Base-by-base conservation (phyloP, 2,113 vertebrate species). In the Myotis brandtii region DNA sequence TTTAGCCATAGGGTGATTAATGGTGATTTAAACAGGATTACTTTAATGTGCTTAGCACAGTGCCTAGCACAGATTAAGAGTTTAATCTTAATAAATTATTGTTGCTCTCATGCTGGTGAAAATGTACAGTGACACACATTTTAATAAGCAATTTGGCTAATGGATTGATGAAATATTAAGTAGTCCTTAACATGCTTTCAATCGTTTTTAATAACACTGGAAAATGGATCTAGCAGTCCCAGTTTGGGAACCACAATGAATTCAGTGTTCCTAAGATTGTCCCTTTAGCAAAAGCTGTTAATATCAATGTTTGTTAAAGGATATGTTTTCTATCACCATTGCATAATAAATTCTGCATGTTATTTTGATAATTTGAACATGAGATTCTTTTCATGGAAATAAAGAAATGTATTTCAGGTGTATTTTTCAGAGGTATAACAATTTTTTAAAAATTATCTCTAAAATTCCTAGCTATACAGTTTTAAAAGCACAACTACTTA, bases 291-390 rank as follows among this genome's bases (percentile, higher is more conserved):
- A 85, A 88, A 32, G 9, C 9, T 32, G 3, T 30, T 48, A 34
- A 59, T 30, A 59, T 59, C 0, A 64, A 23, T 43, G 16, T 32
- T 86, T 37, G 21, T 50, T 62, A 86, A 84, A 86, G 23, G 11
- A 25, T 25, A 66, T 37, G 12, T 80, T 93, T 80, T 27, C 59
- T 30, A n/a, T 84, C 6, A 77, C 12, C 48, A 48, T 34, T 64
- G 5, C 37, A 30, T 66, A 43, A 20, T 50, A 64, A 82, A 83
- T 86, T 92, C 25, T 66, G 1, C 30, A 77, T 77, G 82, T 89
- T 46, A 70, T 86, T 92, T 70, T 86, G 56, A 94, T 66, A 75
- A 40, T 70, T 77, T 48, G 32, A 82, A 62, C 43, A 89, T 85
- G 30, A 72, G 11, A 50, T 34, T 92, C 12, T 77, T 70, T 70